A percentile compares a stretch with the other conserved stretches of the same genome.
These are phyloP conservation scores for Forficula auricularia DNA, from an alignment of 1,140 invertebrate species.

Conservation along the genomic window DNA sequence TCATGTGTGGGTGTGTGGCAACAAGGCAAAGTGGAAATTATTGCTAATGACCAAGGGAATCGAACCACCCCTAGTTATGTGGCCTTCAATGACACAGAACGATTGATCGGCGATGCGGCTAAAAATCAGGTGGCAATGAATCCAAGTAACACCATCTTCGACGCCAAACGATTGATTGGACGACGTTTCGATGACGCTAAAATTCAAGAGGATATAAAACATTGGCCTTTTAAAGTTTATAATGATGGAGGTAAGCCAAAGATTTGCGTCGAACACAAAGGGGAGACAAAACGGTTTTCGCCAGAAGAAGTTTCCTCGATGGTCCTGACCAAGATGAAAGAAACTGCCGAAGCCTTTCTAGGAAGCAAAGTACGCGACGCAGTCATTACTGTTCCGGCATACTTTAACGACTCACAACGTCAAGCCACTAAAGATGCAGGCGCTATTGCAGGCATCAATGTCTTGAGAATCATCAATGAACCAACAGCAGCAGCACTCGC, in stretches of 20 bases:
- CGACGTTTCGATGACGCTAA: conserved; percentile 54
- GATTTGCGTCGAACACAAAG: conserved; percentile 57
- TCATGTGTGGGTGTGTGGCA: conserved; percentile 68
- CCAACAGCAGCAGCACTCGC: conserved; percentile 67
- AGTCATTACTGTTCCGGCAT: conserved; percentile 50
- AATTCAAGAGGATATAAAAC: conserved; percentile 57
- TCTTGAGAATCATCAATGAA: conserved; percentile 62
- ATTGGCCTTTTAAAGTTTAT: conserved; percentile 62
- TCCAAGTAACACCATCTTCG: conserved; percentile 67
- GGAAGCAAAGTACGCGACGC: conserved; percentile 32
- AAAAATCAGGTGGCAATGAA: conserved; percentile 66
- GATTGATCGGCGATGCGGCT: conserved; percentile 52
- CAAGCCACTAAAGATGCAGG: conserved; percentile 61
- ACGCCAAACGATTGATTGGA: conserved; percentile 52
- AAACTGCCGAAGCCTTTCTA: conserved; percentile 39
- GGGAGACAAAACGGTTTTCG: conserved; percentile 52
- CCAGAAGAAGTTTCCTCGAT: conserved; percentile 79
- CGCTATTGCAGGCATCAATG: conserved; percentile 55
- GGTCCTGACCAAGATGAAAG: conserved; percentile 65
- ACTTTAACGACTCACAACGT: conserved; percentile 51
- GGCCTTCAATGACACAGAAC: conserved; percentile 65
- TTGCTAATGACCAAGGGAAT: conserved; percentile 88
- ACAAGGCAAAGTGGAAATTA: conserved; percentile 79
- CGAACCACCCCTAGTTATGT: conserved; percentile 82
- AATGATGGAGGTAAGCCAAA: conserved; percentile 54